These are phyloP conservation scores for Eudyptes chrysolophus DNA, from an alignment of 2,113 vertebrate genomes.

Conservation along the genomic window DNA sequence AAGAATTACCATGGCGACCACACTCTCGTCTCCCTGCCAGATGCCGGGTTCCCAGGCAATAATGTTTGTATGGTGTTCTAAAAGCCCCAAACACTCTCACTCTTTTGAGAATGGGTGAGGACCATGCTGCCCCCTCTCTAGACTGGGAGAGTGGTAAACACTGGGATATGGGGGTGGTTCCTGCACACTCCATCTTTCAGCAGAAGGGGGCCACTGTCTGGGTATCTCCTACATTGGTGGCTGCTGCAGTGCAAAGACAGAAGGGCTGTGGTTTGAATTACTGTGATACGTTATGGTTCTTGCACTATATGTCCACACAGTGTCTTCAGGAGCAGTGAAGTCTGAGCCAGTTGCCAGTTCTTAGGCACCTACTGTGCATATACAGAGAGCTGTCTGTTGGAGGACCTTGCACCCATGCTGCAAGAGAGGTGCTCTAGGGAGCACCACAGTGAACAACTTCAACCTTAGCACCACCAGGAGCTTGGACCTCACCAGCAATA, in stretches of 20 bases:
- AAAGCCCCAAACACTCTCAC: background rate
- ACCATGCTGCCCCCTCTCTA: background rate
- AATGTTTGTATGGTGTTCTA: conserved; percentile 7
- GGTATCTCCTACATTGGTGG: background rate
- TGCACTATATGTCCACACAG: background rate
- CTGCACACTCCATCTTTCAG: background rate
- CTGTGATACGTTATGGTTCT: background rate
- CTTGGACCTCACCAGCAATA: background rate
- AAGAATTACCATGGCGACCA: conserved; percentile 67
- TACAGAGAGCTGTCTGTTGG: background rate
- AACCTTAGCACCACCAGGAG: background rate
- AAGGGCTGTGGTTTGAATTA: background rate
- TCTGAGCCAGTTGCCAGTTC: background rate
- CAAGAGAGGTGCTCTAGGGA: background rate
- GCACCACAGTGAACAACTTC: background rate
- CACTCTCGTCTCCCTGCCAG: conserved; percentile 49
- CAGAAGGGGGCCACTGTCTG: background rate
- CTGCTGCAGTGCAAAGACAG: background rate
- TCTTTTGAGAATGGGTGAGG: background rate
- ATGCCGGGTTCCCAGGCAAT: conserved; percentile 30
- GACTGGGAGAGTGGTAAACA: background rate
- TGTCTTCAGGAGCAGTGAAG: background rate
- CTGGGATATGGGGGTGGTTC: background rate
- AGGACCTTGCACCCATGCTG: background rate
- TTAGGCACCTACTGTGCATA: background rate